Evolutionary conservation across 2,888 invertebrate genomes (phyloP), one percentile per base, ranked within the genome.

Genomic region (Pollenia labialis): DNA sequence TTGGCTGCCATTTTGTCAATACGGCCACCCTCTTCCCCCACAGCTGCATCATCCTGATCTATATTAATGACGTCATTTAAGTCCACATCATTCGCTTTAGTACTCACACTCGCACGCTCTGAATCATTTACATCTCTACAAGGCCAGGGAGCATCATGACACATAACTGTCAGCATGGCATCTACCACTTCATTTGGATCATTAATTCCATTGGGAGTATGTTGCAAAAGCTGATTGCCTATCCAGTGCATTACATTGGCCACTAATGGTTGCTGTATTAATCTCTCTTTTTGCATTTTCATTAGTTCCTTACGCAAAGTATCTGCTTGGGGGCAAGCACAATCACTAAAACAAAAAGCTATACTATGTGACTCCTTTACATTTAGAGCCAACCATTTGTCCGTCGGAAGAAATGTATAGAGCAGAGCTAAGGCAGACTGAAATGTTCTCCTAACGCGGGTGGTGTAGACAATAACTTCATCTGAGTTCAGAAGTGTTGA

Each of bases 391-490:
- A 95, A 93, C 90, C 96, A 94, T 71, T 96, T 94, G 81, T 96
- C 96, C 2, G 94, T 93, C 4, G 96, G 95, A 52, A 97, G 93
- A 87, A 97, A 94, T 0, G 96, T 95, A 91, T 95, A 97, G 4
- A 97, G 92, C 89, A 97, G 94, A 0, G 97, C 97, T 89, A 97
- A 94, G 0, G 97, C 96, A 89, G 98, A 98, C 93, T 98, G 98
- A 91, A 97, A 97, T 18, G 99, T 99, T 90, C 99, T 95, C 1
- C 98, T 94, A 92, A 97, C 98, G 58, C 97, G 95, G 0, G 98
- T 98, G 89, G 97, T 97, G 91, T 96, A 96, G 7, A 96, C 95
- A 14, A 96, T 91, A 48, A 96, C 94, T 87, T 96, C 96, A 4
- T 95, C 95, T 0, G 93, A 93, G 92, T 91, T 94, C 69, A 91